phyloP scores from a whole-genome alignment of 1,140 invertebrate species.

The Probaryconus sp. region DNA sequence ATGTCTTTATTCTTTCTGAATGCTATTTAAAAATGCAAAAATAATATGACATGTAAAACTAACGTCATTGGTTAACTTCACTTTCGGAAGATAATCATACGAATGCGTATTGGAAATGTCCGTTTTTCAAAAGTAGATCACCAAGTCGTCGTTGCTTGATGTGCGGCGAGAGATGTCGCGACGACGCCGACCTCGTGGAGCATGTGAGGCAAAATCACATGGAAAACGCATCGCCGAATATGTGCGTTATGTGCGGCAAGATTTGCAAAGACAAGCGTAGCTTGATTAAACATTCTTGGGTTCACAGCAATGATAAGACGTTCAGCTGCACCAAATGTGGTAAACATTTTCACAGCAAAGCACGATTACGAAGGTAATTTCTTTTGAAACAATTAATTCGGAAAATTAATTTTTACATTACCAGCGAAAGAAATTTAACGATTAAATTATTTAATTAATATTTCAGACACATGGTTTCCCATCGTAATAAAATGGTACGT shows the following conservation, averaged over 20 bases:
- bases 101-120: constrained; percentile 55
- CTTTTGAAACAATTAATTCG: background rate
- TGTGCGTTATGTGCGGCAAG: constrained; percentile 81
- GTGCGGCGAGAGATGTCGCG: constrained; percentile 81
- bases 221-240: constrained; percentile 80
- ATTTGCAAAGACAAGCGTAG: constrained; percentile 84
- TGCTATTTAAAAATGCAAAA: constrained; percentile 1
- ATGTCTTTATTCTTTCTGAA: no score
- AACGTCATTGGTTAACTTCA: constrained; percentile 29
- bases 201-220: constrained; percentile 80
- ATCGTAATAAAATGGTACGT: constrained; percentile 83
- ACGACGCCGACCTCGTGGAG: constrained; percentile 79
- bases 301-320: constrained; percentile 79
- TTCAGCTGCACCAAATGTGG: constrained; percentile 83
- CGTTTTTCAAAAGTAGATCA: constrained; percentile 69
- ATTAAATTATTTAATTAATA: constrained; percentile 10
- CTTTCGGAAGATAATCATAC: constrained; percentile 40
- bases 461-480: constrained; percentile 82
- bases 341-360: constrained; percentile 85
- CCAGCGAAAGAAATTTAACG: background rate
- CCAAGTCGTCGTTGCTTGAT: constrained; percentile 80
- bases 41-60: background rate
- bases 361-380: constrained; percentile 77
- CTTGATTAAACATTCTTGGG: constrained; percentile 84
- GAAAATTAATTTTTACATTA: background rate